Evolutionary conservation across 2,888 invertebrate species (phyloP).

Genomic region (Pteria penguin): DNA sequence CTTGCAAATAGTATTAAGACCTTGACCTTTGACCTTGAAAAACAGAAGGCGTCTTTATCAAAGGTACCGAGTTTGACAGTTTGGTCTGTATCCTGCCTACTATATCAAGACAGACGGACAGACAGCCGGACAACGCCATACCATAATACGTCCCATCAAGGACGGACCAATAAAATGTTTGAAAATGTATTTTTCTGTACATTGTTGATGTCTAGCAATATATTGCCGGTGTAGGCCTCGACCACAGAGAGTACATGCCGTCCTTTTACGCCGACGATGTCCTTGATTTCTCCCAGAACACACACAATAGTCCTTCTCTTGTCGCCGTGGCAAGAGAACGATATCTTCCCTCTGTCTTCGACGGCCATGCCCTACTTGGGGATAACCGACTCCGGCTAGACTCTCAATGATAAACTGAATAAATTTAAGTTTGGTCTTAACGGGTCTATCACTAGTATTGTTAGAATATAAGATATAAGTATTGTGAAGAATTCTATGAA

Average conservation of each 20-base stretch:
- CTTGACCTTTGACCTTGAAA: no score
- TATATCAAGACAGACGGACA: no score
- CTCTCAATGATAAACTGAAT: background rate
- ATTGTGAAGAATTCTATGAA: slow-evolving; percentile 4
- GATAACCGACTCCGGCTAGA: background rate
- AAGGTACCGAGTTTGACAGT: no score
- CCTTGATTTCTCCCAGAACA: background rate
- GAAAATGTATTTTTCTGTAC: background rate
- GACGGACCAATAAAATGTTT: no score
- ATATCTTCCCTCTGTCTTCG: background rate
- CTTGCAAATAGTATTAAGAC: no score
- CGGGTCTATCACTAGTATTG: background rate
- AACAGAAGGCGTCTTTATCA: no score
- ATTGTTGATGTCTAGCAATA: background rate
- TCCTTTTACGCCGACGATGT: slow-evolving; percentile 1
- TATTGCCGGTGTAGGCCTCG: slow-evolving; percentile 8
- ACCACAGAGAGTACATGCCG: slow-evolving; percentile 1
- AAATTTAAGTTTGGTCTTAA: background rate
- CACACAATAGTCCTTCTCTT: background rate
- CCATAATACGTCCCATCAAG: no score
- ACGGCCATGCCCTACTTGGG: background rate
- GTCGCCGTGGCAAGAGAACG: background rate
- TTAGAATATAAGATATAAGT: background rate
- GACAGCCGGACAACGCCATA: no score
- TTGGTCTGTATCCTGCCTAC: no score